phyloP scores from a whole-genome alignment of 2,113 vertebrate species.

The Vulpes lagopus region DNA sequence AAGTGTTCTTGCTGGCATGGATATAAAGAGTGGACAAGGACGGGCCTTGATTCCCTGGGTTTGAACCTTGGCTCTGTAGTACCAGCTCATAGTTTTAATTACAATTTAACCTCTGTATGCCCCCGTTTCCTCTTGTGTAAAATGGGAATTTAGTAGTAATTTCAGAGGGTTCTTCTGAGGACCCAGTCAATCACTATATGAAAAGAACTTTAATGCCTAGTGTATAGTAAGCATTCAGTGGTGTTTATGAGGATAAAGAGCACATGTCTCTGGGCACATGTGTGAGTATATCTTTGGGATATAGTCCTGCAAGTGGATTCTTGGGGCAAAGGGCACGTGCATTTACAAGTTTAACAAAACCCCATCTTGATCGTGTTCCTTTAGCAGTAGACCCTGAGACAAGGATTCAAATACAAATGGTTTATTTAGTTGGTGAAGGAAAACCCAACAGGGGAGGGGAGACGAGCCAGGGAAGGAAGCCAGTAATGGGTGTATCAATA shows the following conservation, averaged over 20 bases:
- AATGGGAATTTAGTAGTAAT: not conserved
- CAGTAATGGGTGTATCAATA: not conserved
- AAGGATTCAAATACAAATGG: not conserved
- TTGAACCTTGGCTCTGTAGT: not conserved
- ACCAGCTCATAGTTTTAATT: not conserved
- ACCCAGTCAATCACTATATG: not conserved
- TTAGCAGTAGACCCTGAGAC: not conserved
- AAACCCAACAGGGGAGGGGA: not conserved
- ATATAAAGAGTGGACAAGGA: not conserved
- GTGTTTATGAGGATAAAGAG: slow-evolving; percentile 34
- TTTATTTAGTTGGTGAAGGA: not conserved
- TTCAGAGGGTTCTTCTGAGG: not conserved
- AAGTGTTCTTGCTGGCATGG: not conserved
- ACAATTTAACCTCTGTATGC: not conserved
- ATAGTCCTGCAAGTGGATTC: not conserved
- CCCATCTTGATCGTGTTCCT: not conserved
- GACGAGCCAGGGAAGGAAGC: not conserved
- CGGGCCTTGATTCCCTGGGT: not conserved
- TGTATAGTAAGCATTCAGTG: not conserved
- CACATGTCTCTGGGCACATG: not conserved
- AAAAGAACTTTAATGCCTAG: not conserved
- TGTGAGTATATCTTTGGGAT: not conserved
- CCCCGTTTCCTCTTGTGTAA: not conserved
- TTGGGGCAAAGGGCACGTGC: not conserved
- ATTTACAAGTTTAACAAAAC: not conserved